Conservation (phyloP, 2,888 invertebrate genomes). For the Lamellibrachia satsuma region DNA sequence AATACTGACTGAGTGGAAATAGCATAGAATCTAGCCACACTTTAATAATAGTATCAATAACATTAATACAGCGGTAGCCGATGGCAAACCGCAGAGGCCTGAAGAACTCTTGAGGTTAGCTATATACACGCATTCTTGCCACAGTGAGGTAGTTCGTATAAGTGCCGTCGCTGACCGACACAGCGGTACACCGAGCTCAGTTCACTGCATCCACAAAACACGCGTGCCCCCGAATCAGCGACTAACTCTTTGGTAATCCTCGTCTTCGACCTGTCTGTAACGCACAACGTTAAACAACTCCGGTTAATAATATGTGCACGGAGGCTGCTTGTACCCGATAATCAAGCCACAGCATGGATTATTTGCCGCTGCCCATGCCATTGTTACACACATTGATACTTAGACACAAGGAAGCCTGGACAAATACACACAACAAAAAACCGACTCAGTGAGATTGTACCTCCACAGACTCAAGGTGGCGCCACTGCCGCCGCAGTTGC, state of each 20-base stretch:
- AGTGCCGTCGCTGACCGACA: not conserved
- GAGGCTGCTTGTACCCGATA: constrained; percentile 6
- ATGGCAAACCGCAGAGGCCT: not conserved
- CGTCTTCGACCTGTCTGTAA: constrained; percentile 3
- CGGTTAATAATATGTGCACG: not conserved
- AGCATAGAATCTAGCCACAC: not conserved
- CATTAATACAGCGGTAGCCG: constrained; percentile 6
- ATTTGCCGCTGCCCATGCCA: not conserved
- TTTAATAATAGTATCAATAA: constrained; percentile 13
- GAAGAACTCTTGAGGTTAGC: not conserved
- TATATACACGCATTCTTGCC: constrained; percentile 13
- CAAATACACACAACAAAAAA: not conserved
- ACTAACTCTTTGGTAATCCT: constrained; percentile 17
- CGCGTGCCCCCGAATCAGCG: not conserved
- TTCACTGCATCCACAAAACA: not conserved
- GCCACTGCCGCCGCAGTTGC: not conserved
- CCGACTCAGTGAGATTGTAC: not conserved
- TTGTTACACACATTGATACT: not conserved
- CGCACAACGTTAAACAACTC: constrained; percentile 6
- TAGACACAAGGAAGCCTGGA: not conserved
- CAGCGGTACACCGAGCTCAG: not conserved
- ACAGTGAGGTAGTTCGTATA: not conserved
- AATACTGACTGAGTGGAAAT: constrained; percentile 12
- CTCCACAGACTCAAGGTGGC: not conserved
- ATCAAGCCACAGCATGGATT: not conserved